A percentile compares a stretch with the other conserved stretches of the same genome.
These are phyloP conservation scores for Hormiphora californensis DNA, from an alignment of 37 sponge, comb jelly and placozoan species.

Conservation along the genomic window DNA sequence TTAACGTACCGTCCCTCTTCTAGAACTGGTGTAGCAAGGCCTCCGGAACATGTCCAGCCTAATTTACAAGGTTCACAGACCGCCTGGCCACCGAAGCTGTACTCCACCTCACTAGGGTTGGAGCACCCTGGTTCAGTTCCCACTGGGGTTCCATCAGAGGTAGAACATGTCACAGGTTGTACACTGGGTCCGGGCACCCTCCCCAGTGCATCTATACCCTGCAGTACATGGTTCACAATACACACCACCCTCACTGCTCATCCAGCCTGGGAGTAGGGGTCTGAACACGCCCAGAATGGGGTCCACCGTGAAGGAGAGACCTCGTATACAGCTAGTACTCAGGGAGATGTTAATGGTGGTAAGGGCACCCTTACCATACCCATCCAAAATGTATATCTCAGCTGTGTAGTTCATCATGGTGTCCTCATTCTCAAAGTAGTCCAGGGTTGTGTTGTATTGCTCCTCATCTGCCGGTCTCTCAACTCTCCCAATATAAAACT, in stretches of 20 bases:
- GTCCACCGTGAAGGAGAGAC: not conserved
- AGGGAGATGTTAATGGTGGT: not conserved
- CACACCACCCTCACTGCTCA: not conserved
- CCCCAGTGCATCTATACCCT: slow-evolving; percentile 17
- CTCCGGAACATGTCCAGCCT: slow-evolving; percentile 15
- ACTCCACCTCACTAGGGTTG: not conserved
- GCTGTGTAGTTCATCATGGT: not conserved
- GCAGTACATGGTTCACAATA: slow-evolving; percentile 39
- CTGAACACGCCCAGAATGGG: not conserved
- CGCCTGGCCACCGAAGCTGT: slow-evolving; percentile 12
- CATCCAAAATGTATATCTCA: not conserved
- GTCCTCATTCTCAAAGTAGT: not conserved
- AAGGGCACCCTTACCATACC: not conserved
- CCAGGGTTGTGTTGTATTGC: not conserved
- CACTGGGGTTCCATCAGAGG: not conserved
- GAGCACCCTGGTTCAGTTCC: not conserved
- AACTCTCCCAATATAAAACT: not conserved
- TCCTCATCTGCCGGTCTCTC: not conserved
- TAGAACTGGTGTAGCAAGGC: not conserved
- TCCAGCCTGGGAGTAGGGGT: slow-evolving; percentile 7
- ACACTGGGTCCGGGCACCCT: not conserved
- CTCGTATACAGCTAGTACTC: slow-evolving; percentile 33
- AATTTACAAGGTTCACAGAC: not conserved
- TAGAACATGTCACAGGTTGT: not conserved
- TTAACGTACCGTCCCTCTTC: not conserved